Evolutionary conservation across 2,113 vertebrate species (phyloP), one percentile per base, ranked within the genome.

Genomic region (Octodon degus): DNA sequence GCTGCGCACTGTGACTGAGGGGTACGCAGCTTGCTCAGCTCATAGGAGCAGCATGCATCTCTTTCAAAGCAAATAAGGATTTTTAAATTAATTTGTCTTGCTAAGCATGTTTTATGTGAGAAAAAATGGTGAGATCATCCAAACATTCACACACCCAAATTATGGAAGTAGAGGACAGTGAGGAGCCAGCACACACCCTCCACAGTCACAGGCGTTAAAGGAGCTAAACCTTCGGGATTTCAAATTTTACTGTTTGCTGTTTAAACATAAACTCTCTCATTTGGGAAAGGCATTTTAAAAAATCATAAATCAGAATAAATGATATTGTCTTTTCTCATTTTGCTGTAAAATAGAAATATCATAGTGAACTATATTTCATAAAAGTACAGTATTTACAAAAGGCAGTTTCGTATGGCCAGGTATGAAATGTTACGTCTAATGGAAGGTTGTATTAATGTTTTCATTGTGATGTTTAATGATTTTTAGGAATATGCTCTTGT

Each of bases 291-390:
- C 0, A 4, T 89, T 97, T 94, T 65, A 82, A 87, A 90, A 92
- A 58, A 94, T 92, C 67, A 67, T 87, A 90, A 81, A 55, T n/a
- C 25, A 83, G 80, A 55, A 40, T 58, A 79, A 96, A 3, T 58
- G n/a, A 40, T 89, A 62, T n/a, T 85, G 30, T 0, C 4, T 72
- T 34, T 90, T 76, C 14, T 34, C 0, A 32, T 95, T 96, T 93
- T 90, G 19, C 65, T 91, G 79, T 16, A 55, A 94, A 89, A 60
- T 86, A 55, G 24, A 63, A 63, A 34, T 19, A 34, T 37, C 34
- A 19, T 76, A 91, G 37, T 70, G 22, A 90, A 70, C 88, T 89
- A 67, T 79, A 67, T 97, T 97, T 96, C 67, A 94, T 96, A 97
- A 94, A 95, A 97, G 79, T 94, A 2, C 17, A 93, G 77, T 55